Base-by-base conservation (phyloP, 2,888 invertebrate species). In the Drosophila neutralis region DNA sequence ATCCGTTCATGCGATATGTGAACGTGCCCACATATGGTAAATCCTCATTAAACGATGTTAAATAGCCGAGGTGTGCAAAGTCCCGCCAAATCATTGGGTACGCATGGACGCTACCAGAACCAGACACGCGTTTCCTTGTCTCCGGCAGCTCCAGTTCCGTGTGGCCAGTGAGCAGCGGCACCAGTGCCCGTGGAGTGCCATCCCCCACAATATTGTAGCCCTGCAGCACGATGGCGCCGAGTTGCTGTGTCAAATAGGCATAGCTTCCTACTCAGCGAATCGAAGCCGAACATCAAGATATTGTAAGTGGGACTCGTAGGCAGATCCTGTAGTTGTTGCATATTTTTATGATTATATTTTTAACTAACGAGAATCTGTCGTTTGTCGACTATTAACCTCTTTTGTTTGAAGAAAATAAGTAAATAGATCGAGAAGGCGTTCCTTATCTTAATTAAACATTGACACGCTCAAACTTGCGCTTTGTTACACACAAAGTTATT, bases 41-140 rank as follows among this genome's bases (percentile, higher is more conserved):
- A 91, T 99, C 98, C 91, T 99, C 98, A 84, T 96, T 96, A 92
- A 96, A 98, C 0, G 96, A 96, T 2, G 97, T 97, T 33, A 95
- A 94, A 88, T 95, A 96, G 2, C 97, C 97, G 59, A 95, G 94
- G 3, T 94, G 93, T 61, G 95, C 95, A 80, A 96, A 96, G 61
- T 96, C 95, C 79, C 97, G 96, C 96, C 98, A 98, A 76, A 98
- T 95, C 93, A 98, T 96, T 0, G 98, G 97, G 93, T 97, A 97
- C 0, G 95, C 93, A 91, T 98, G 95, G 0, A 98, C 95, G 57
- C 94, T 95, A 18, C 94, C 92, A 0, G 96, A 95, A 51, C 94
- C 94, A 5, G 93, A 92, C 91, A 95, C 94, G 53, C 95, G 94
- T 92, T 96, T 96, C 76, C 98, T 94, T 0, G 97, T 96, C 89